Base-by-base conservation (phyloP, 2,888 invertebrate species). In the Diadegma fenestrale region DNA sequence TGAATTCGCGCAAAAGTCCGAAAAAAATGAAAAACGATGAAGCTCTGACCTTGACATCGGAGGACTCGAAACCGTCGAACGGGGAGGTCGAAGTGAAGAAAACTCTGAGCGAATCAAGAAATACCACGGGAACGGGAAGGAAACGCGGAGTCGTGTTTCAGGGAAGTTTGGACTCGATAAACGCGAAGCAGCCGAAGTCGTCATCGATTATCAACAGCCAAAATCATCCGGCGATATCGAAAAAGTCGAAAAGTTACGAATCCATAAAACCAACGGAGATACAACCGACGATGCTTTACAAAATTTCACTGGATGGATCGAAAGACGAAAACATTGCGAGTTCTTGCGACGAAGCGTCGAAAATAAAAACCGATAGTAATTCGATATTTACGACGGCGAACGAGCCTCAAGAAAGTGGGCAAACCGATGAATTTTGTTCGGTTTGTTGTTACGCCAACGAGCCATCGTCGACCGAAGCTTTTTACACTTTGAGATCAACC, bases 171-270 rank as follows among this genome's bases (percentile, higher is more conserved):
- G 92, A 92, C 54, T 91, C 91, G 0, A 90, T 92, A 19, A 91
- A 91, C 66, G 81, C 88, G 12, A 87, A 86, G 10, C 85, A 88
- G 6, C 69, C 88, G 0, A 88, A 86, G 71, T 80, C 76, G 8
- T 48, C 66, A 2, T 33, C 58, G 19, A 61, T n/a, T n/a, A 48
- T 81, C 17, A 82, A 76, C 17, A 72, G 51, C n/a, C 37, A 82
- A 17, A 71, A 73, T 30, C 88, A 87, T 37, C 88, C 89, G 69
- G 81, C 89, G n/a, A 90, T 89, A 66, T 90, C 92, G 2, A 93
- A 93, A 66, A 93, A 93, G 78, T 93, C 93, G 0, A 94, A 93
- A 80, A 94, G 94, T 76, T 93, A 91, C 86, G 94, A 94, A 58
- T 93, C 91, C 2, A 91, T 94, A 41, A 94, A 93, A 68, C 90